Conservation (phyloP, 2,888 invertebrate genomes). For the Nomada ferruginata region DNA sequence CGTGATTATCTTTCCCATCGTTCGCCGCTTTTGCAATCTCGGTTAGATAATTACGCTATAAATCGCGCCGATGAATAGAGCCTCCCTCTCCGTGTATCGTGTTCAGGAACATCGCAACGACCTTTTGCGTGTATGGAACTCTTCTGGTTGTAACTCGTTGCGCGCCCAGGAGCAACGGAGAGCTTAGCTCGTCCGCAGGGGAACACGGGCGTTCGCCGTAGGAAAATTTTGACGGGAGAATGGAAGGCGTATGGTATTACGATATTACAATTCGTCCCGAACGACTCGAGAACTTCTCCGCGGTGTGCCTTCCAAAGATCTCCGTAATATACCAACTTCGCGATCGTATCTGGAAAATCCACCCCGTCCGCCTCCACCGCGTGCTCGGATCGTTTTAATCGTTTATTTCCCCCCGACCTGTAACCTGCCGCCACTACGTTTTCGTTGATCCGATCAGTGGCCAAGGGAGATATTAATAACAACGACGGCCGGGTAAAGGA, state of each 20-base stretch:
- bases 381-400: background rate
- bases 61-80: conserved; percentile 69
- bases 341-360: conserved; percentile 50
- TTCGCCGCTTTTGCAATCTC: conserved; percentile 65
- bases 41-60: conserved; percentile 69
- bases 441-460: conserved; percentile 53
- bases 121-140: conserved; percentile 42
- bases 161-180: background rate
- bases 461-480: conserved; percentile 54
- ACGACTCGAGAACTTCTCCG: conserved; percentile 35
- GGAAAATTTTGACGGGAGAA: conserved; percentile 61
- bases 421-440: conserved; percentile 39
- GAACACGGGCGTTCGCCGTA: conserved; percentile 2
- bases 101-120: conserved; percentile 51
- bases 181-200: background rate
- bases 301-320: conserved; percentile 10
- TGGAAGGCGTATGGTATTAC: conserved; percentile 23
- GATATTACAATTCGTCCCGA: conserved; percentile 52
- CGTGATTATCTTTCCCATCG: conserved; percentile 71
- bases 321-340: background rate
- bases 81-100: conserved; percentile 56
- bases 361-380: background rate
- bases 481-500: conserved; percentile 28
- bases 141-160: conserved; percentile 19
- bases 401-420: conserved; percentile 46